A percentile compares a stretch with the other conserved stretches of the same genome.
Evolutionary conservation across 2,888 invertebrate species (phyloP).

Genomic region (Carterocephalus palaemon): DNA sequence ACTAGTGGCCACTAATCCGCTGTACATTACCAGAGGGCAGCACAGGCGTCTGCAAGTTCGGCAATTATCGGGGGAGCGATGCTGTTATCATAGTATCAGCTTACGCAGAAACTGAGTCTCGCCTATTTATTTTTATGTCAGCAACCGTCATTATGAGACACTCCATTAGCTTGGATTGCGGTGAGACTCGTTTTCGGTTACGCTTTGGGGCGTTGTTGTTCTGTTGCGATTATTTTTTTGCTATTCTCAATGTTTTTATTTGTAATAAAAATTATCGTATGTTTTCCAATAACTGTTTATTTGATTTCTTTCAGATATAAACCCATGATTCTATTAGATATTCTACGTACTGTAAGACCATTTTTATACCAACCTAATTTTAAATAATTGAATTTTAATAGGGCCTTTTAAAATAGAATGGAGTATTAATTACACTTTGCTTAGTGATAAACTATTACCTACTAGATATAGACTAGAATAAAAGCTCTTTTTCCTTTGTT

Average conservation of each 20-base stretch:
- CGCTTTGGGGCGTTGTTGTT: conserved; percentile 72
- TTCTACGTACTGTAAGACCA: no score
- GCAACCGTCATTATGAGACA: conserved; percentile 79
- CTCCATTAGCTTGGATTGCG: conserved; percentile 79
- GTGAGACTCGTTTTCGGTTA: conserved; percentile 75
- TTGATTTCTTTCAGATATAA: no score
- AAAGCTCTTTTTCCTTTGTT: no score
- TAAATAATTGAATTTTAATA: no score
- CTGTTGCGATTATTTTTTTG: conserved; percentile 41
- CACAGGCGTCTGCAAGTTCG: conserved; percentile 62
- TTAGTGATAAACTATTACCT: no score
- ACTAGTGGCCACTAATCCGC: conserved; percentile 59
- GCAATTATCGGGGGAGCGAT: conserved; percentile 77
- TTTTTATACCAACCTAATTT: no score
- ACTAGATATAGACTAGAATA: no score
- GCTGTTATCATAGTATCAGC: conserved; percentile 80
- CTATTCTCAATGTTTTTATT: conserved; percentile 21
- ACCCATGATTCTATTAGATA: no score
- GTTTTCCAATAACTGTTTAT: conserved; percentile 1
- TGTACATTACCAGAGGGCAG: conserved; percentile 54
- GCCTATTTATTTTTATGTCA: conserved; percentile 80
- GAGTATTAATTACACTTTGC: no score
- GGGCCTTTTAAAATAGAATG: no score
- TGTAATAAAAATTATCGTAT: conserved; percentile 2
- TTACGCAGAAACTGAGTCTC: conserved; percentile 79